A percentile compares a stretch with the other conserved stretches of the same genome.
Conservation (phyloP, 2,888 invertebrate genomes). For the Eilema depressum region DNA sequence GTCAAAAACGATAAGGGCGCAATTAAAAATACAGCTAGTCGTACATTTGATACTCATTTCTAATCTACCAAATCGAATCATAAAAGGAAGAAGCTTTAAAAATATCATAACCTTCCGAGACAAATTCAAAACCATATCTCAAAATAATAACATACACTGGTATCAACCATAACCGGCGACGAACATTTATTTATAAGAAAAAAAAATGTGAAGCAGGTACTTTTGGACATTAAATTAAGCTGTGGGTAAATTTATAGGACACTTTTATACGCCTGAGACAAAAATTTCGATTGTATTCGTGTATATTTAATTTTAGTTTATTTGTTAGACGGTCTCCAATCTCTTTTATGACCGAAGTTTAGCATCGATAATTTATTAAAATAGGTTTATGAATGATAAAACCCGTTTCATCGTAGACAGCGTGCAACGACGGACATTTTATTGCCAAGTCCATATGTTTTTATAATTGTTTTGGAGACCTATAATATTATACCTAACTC, state of each 20-base stretch:
- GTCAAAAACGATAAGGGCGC: constrained; percentile 48
- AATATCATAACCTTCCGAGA: constrained; percentile 65
- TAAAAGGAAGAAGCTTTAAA: constrained; percentile 47
- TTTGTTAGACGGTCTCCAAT: constrained; percentile 83
- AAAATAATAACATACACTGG: constrained; percentile 83
- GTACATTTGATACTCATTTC: constrained; percentile 26
- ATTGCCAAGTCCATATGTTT: constrained; percentile 59
- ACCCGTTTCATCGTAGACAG: constrained; percentile 68
- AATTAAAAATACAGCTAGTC: constrained; percentile 39
- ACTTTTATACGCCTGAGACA: constrained; percentile 86
- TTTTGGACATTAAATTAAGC: constrained; percentile 87
- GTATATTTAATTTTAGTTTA: constrained; percentile 87
- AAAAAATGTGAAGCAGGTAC: constrained; percentile 83
- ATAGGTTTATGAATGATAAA: constrained; percentile 84
- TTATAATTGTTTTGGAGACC: constrained; percentile 55
- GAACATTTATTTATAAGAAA: constrained; percentile 83
- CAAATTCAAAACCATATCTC: constrained; percentile 83
- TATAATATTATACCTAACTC: constrained; percentile 11
- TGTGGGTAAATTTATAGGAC: constrained; percentile 87
- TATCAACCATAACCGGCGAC: constrained; percentile 80
- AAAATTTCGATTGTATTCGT: constrained; percentile 86
- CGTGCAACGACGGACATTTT: constrained; percentile 62
- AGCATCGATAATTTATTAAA: constrained; percentile 84
- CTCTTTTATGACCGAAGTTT: constrained; percentile 82
- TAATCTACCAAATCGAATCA: constrained; percentile 33